Percentiles rank a stretch among this genome's conserved stretches.
phyloP scores from a whole-genome alignment of 2,797 vertebrate species.

The Ispidina lecontei region DNA sequence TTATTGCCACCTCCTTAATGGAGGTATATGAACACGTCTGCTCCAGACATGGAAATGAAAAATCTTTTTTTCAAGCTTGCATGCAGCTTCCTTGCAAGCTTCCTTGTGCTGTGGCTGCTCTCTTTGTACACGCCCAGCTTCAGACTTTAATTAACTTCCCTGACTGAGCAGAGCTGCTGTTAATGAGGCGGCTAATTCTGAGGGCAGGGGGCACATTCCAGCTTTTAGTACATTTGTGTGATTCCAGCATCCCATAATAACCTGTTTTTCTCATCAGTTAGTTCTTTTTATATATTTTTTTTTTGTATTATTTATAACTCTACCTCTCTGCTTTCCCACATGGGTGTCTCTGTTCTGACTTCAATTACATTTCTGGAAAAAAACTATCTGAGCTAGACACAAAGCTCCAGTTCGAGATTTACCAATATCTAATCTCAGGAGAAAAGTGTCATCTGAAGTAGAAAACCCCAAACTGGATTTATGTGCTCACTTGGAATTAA shows the following conservation, averaged over 20 bases:
- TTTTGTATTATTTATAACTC: background rate
- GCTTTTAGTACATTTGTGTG: conserved; percentile 12
- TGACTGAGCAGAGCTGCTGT: conserved; percentile 48
- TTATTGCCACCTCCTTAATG: background rate
- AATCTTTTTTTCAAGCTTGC: background rate
- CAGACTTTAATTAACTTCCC: conserved; percentile 73
- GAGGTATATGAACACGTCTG: background rate
- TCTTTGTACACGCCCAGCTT: background rate
- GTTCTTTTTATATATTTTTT: background rate
- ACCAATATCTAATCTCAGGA: conserved; percentile 33
- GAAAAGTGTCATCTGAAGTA: background rate
- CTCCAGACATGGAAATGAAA: background rate
- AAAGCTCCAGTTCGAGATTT: conserved; percentile 31
- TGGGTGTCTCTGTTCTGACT: background rate
- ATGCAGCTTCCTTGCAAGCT: background rate
- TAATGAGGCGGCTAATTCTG: conserved; percentile 67
- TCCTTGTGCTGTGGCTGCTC: background rate
- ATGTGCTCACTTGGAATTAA: conserved; percentile 55
- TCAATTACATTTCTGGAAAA: conserved; percentile 44
- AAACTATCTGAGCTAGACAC: background rate
- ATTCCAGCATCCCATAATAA: background rate
- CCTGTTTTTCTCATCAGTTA: background rate
- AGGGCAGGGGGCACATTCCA: conserved; percentile 56
- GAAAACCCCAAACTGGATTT: conserved; percentile 53
- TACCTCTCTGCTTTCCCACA: background rate